Percentiles rank a stretch among this genome's conserved stretches.
These are phyloP conservation scores for Athalia circularis DNA, from an alignment of 2,888 invertebrate genomes.

Conservation along the genomic window DNA sequence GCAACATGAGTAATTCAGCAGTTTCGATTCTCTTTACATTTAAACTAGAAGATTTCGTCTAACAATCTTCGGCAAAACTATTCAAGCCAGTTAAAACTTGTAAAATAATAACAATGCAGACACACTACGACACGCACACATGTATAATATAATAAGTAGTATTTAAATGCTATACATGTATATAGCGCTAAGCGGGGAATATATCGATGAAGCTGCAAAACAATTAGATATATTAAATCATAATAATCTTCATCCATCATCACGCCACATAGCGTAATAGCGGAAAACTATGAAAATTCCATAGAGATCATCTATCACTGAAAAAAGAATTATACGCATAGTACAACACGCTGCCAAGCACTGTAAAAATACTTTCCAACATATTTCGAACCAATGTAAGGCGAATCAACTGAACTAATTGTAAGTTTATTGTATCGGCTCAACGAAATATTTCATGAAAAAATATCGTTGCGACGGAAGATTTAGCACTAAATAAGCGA, in stretches of 20 bases:
- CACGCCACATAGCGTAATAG: neutral
- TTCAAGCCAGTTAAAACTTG: neutral
- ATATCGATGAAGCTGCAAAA: slow-evolving; percentile 29
- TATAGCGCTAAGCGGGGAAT: slow-evolving; percentile 22
- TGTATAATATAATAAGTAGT: too few species aligned
- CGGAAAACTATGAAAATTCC: neutral
- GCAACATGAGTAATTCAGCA: too few species aligned
- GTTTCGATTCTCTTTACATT: too few species aligned
- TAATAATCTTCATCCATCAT: neutral
- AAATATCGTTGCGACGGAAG: too few species aligned
- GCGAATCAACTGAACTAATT: neutral
- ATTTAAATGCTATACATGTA: slow-evolving; percentile 14
- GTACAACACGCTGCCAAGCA: neutral
- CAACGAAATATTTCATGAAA: too few species aligned
- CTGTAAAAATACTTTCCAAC: neutral
- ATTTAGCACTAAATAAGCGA: too few species aligned
- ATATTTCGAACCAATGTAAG: neutral
- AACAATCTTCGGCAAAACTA: neutral
- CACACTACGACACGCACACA: neutral
- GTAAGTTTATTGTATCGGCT: too few species aligned
- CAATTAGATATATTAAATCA: neutral
- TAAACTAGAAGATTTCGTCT: too few species aligned
- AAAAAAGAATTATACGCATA: neutral
- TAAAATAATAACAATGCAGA: slow-evolving; percentile 26
- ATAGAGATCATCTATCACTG: slow-evolving; percentile 6